Base-by-base conservation (phyloP, 2,888 invertebrate genomes). In the Endotricha flammealis region DNA sequence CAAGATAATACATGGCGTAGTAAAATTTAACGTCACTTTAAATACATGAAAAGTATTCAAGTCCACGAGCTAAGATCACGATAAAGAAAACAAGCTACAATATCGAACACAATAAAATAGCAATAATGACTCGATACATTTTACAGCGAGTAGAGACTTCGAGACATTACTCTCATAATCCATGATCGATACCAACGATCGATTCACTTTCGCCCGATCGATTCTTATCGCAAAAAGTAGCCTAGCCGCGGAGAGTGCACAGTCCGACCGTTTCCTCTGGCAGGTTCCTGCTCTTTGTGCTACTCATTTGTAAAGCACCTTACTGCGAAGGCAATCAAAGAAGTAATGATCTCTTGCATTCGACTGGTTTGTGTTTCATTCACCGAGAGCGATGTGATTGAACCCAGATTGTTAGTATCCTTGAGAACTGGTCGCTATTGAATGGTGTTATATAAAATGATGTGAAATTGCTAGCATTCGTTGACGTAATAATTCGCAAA, bases 341-440 rank as follows among this genome's bases (percentile, higher is more conserved):
- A 44, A 46, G 46, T 47, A 49, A 41, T 32, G 35, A 43, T 35
- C 64, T 58, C 38, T 52, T 40, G 33, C 41, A 53, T 57, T 67
- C 45, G 46, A 60, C 40, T 47, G 69, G 57, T 48, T 71, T 52
- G 53, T 52, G 64, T 72, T 81, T 80, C 77, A 81, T 81, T 83
- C 75, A 81, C 67, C 72, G 75, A 67, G 59, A 55, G 47, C 61
- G 57, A 67, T 66, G 81, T 80, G 81, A 80, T 64, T 83, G 80
- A 82, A 82, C 79, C 68, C 59, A 64, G 66, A 62, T 60, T 56
- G 53, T 60, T 50, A 44, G 68, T 69, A 77, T 77, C 80, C 80
- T 80, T 79, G 77, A 72, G 65, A 79, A 74, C 74, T 64, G 67
- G 76, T 70, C 62, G 57, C 61, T 50, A 61, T 64, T 69, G 54